A percentile compares a stretch with the other conserved stretches of the same genome.
These are phyloP conservation scores for Ariolimax columbianus DNA, from an alignment of 2,888 invertebrate species.

Conservation along the genomic window DNA sequence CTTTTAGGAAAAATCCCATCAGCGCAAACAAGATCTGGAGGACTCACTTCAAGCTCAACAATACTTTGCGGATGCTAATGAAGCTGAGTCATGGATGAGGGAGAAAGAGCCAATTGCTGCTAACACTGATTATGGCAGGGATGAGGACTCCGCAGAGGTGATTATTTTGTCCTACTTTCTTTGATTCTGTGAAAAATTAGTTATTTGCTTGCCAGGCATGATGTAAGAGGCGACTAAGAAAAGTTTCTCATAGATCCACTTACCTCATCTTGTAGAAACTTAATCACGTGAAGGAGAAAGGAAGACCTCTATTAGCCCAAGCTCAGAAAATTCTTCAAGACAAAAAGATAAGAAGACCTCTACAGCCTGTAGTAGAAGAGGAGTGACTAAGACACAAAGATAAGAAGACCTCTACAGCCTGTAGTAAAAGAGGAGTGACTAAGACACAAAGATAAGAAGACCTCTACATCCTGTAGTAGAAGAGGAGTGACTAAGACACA, in stretches of 20 bases:
- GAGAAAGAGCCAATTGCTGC: slow-evolving; percentile 90
- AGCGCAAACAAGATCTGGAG: slow-evolving; percentile 96
- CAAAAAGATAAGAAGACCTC: too few relatives aligned
- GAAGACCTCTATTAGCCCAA: too few relatives aligned
- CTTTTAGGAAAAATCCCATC: slow-evolving; percentile 81
- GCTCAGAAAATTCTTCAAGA: too few relatives aligned
- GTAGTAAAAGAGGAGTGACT: too few relatives aligned
- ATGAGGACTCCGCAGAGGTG: slow-evolving; percentile 96
- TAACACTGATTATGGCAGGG: slow-evolving; percentile 97
- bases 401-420: too few relatives aligned
- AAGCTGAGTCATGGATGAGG: slow-evolving; percentile 87
- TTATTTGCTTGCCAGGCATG: neutral
- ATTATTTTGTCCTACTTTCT: neutral
- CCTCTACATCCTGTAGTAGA: too few relatives aligned
- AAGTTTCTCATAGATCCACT: neutral
- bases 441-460: too few relatives aligned
- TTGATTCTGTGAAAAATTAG: neutral
- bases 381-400: too few relatives aligned
- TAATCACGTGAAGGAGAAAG: too few relatives aligned
- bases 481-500: too few relatives aligned
- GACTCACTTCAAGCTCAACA: slow-evolving; percentile 96
- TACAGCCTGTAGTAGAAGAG: too few relatives aligned
- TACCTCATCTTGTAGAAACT: neutral
- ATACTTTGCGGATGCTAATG: slow-evolving; percentile 99
- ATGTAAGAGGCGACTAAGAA: too few relatives aligned